Base-by-base conservation (phyloP, 2,797 vertebrate species). In the Scyliorhinus canicula region DNA sequence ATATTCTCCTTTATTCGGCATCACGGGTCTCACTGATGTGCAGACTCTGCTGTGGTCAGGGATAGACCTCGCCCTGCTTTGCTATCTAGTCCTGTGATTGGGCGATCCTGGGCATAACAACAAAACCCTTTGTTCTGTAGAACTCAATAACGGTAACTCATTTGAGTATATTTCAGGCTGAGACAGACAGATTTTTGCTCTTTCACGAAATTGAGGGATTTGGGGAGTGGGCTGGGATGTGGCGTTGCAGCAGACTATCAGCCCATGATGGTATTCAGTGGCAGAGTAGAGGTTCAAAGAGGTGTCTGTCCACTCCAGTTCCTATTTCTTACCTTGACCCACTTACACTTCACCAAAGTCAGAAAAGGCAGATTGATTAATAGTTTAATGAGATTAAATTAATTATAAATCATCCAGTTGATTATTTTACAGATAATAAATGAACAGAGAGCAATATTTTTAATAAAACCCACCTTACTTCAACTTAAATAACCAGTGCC, bases 381-480 rank as follows among this genome's bases (percentile, higher is more conserved):
- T 84, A 65, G 21, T 67, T 67, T 28, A 28, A 9, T 74, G 52
- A 88, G 35, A n/a, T 86, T 7, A 88, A 31, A 88, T 0, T 12
- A 55, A 52, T 86, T 84, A 47, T 50, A 26, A 84, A 8, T 84
- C 47, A 26, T 28, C 85, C 52, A 50, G 35, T 57, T 88, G 71
- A n/a, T 88, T 88, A 57, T 88, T 88, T 88, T 88, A 88, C 50
- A 57, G 52, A 57, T 88, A 57, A 55, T 57, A 55, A 86, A 35
- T 55, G 71, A 74, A 14, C 31, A 71, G 31, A 65, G 52, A 55
- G 12, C 9, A 52, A 55, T 12, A 88, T 88, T 40, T 57, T 57
- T n/a, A 57, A 14, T n/a, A 88, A 57, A 88, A n/a, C 31, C 28
- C 55, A 57, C 28, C 31, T 52, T n/a, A 74, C 69, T n/a, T 31